phyloP scores from a whole-genome alignment of 2,113 vertebrate genomes.

The Colius striatus region DNA sequence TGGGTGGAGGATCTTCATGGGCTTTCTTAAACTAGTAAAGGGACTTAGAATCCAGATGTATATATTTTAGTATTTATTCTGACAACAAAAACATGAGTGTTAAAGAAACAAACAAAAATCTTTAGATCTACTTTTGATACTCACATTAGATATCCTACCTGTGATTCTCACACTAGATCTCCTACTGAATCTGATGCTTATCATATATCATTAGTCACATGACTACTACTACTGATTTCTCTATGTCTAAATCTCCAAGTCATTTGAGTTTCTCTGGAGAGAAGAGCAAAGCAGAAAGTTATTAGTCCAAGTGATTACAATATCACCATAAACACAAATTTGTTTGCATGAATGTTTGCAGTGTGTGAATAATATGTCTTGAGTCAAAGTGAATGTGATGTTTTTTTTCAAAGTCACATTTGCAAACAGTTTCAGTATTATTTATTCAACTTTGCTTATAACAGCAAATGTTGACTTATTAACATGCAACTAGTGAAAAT shows the following conservation, averaged over 20 bases:
- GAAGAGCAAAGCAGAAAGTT: background rate
- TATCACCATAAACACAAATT: background rate
- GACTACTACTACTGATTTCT: background rate
- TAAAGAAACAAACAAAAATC: background rate
- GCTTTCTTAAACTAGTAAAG: background rate
- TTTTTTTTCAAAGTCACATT: constrained; percentile 32
- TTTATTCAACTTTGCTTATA: background rate
- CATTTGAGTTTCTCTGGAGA: background rate
- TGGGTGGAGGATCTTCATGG: background rate
- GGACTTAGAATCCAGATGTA: background rate
- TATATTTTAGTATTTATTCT: background rate
- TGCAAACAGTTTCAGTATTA: constrained; percentile 6
- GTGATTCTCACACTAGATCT: background rate
- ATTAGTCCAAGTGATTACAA: background rate
- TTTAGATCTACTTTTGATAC: background rate
- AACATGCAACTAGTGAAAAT: background rate
- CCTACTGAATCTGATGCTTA: background rate
- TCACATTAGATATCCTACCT: background rate
- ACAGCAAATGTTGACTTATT: constrained; percentile 1
- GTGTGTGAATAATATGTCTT: constrained; percentile 35
- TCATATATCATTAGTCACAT: background rate
- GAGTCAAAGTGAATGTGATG: constrained; percentile 3
- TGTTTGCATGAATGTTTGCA: constrained; percentile 7
- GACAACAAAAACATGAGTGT: background rate
- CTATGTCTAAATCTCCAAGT: background rate